Evolutionary conservation across 2,113 vertebrate genomes (phyloP).

Genomic region (Fregetta grallaria): DNA sequence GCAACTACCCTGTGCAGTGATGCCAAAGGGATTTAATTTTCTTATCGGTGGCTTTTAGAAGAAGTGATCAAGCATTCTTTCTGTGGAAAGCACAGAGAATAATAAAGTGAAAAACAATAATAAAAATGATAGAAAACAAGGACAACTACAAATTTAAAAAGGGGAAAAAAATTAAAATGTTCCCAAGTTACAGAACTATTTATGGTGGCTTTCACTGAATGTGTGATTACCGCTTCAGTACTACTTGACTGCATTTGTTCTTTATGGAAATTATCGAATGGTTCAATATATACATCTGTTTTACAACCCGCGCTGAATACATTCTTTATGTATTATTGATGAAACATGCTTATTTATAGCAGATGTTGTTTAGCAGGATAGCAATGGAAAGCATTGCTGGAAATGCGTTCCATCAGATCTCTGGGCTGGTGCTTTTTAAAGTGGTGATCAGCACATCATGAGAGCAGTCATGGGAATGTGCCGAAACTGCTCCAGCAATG

Average conservation of each 20-base stretch:
- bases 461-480: background rate
- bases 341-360: background rate
- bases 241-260: background rate
- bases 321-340: background rate
- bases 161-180: background rate
- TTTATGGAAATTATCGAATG: background rate
- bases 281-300: background rate
- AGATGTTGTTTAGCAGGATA: background rate
- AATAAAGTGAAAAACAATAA: background rate
- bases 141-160: background rate
- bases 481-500: too few relatives aligned
- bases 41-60: background rate
- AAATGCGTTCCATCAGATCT: background rate
- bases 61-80: constrained; percentile 20
- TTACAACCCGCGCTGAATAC: background rate
- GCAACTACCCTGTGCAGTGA: constrained; percentile 12
- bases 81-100: background rate
- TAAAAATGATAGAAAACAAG: background rate
- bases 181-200: background rate
- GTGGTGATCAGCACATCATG: accelerated
- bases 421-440: too few relatives aligned
- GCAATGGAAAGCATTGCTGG: background rate
- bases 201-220: background rate
- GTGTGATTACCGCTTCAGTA: background rate
- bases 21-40: constrained; percentile 49